These are phyloP conservation scores for Ooceraea biroi DNA, from an alignment of 1,140 invertebrate species.

Conservation along the genomic window DNA sequence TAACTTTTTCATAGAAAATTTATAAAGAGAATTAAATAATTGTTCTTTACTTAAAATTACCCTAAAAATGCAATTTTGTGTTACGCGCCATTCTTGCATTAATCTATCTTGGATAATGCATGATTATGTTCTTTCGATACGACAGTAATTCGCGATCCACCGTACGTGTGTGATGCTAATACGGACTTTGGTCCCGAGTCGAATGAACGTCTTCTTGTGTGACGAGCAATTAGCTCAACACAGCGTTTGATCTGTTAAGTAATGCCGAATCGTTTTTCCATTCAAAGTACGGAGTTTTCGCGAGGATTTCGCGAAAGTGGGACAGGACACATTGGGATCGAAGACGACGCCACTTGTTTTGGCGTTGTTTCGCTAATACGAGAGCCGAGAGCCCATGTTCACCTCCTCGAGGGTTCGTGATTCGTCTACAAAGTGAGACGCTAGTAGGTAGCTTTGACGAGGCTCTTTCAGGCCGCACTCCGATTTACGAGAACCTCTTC, in stretches of 20 bases:
- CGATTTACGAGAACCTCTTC: constrained; percentile 31
- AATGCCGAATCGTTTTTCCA: background rate
- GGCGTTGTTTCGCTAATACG: constrained; percentile 45
- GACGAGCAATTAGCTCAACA: background rate
- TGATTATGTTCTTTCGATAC: background rate
- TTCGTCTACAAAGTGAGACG: constrained; percentile 46
- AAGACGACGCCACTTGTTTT: constrained; percentile 49
- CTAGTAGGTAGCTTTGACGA: constrained; percentile 44
- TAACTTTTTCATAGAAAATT: background rate
- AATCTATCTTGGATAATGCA: background rate
- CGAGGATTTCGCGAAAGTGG: background rate
- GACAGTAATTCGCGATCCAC: background rate
- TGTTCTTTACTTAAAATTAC: background rate
- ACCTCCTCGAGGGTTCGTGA: constrained; percentile 48
- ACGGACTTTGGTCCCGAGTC: background rate
- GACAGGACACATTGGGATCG: background rate
- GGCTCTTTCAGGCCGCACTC: constrained; percentile 31
- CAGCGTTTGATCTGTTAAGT: background rate
- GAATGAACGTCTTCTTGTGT: background rate
- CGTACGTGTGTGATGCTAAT: background rate
- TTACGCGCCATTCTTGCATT: background rate
- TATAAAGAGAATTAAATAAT: background rate
- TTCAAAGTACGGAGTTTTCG: constrained; percentile 10
- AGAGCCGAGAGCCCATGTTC: constrained; percentile 17
- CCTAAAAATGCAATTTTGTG: background rate